Evolutionary conservation across 2,888 invertebrate genomes (phyloP), one percentile per base, ranked within the genome.

Genomic region (Tineola bisselliella): DNA sequence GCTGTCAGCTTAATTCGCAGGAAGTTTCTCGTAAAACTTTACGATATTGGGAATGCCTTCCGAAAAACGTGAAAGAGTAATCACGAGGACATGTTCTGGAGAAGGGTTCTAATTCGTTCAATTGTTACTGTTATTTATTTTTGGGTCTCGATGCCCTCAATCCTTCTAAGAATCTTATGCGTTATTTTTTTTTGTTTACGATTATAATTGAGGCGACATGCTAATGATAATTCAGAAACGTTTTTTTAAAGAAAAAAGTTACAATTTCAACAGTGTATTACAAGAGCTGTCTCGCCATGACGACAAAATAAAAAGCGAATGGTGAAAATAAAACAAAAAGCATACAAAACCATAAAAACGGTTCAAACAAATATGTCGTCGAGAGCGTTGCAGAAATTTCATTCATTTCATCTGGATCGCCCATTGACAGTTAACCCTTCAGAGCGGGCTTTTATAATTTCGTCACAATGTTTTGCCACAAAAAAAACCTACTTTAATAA

Each of bases 21-120:
- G 83, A 84, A 83, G 77, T 75, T 71, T 69, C 70, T 82, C 84
- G 79, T 87, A 81, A 87, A 84, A 65, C 80, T 87, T 87, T 86
- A 87, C 78, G 86, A 81, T 77, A 81, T 72, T 67, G 68, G 66
- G 76, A 69, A 78, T 74, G 75, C 79, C 77, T 81, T 84, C 84
- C 82, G 81, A 73, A 72, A 65, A 65, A 65, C 67, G 65, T 67
- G 63, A 64, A 65, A 10, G 31, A 30, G 30, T 18, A 63, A 65
- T 65, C 68, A 76, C 12, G 61, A n/a, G n/a, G 18, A n/a, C 33
- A 33, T 33, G n/a, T 33, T 58, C 17, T 30, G 30, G 18, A 31
- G 60, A 84, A 79, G 82, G 86, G 79, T 83, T 77, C 70, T 64
- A 62, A 54, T 54, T 54, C 54, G 25, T 11, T 54, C 18, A 25